These are phyloP conservation scores for Porites lobata DNA, from an alignment of 92 coral and sea anemone genomes.

Conservation along the genomic window DNA sequence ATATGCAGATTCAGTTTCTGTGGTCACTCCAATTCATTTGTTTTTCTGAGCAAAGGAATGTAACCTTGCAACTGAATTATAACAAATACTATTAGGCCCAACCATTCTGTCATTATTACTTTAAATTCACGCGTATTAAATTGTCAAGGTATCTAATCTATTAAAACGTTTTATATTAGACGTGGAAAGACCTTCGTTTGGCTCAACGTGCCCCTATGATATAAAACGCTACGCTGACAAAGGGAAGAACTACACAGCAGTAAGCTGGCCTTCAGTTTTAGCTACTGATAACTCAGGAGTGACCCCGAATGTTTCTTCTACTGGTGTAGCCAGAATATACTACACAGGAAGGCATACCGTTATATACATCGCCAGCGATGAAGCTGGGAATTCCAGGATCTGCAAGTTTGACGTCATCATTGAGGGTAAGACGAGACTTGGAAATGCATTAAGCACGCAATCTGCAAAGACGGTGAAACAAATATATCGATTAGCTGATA, in stretches of 20 bases:
- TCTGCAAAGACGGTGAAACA: too few relatives aligned
- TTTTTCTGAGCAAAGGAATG: too few relatives aligned
- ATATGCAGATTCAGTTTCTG: too few relatives aligned
- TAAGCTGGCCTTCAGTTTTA: conserved; percentile 41
- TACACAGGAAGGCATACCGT: conserved; percentile 47
- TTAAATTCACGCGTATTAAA: too few relatives aligned
- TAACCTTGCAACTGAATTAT: too few relatives aligned
- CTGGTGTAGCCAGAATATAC: conserved; percentile 38
- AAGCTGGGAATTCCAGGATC: conserved; percentile 48
- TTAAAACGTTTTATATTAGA: conserved; percentile 12
- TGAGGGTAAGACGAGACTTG: conserved; percentile 32
- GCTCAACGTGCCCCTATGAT: conserved; percentile 56
- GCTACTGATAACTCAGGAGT: conserved; percentile 73
- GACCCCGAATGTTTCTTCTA: background rate
- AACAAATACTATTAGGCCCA: too few relatives aligned
- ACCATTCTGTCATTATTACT: too few relatives aligned
- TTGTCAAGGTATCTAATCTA: too few relatives aligned
- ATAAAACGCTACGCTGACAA: conserved; percentile 50
- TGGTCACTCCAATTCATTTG: too few relatives aligned
- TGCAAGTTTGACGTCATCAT: conserved; percentile 57
- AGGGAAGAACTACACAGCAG: conserved; percentile 31
- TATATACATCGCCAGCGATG: conserved; percentile 52
- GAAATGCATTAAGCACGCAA: too few relatives aligned
- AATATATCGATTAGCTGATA: too few relatives aligned
- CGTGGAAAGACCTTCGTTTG: conserved; percentile 48